These are phyloP conservation scores for Gnatocerus cornutus DNA, from an alignment of 2,888 invertebrate species.

Conservation along the genomic window DNA sequence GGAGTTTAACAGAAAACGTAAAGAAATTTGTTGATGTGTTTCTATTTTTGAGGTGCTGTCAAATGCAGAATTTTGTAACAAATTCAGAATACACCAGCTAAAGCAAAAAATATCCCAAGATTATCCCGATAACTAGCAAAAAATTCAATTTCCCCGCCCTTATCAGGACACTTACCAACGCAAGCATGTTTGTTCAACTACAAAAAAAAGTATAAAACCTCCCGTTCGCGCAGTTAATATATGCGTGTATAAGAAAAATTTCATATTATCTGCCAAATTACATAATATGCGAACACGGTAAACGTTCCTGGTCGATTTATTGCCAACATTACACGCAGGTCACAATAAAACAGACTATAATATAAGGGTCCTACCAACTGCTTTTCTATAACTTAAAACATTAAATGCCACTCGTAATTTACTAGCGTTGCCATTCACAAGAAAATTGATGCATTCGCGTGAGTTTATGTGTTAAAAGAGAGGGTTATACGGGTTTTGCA, in stretches of 20 bases:
- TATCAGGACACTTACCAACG: no score
- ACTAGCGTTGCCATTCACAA: conserved; percentile 29
- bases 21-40: no score
- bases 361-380: conserved; percentile 29
- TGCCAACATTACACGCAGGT: conserved; percentile 26
- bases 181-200: no score
- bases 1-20: no score
- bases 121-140: no score
- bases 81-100: no score
- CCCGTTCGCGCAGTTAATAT: not conserved
- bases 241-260: not conserved
- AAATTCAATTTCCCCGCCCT: no score
- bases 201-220: not conserved
- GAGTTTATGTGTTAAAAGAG: conserved; percentile 47
- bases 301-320: conserved; percentile 17
- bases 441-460: conserved; percentile 43
- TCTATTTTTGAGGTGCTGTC: no score
- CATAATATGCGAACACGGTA: conserved; percentile 2
- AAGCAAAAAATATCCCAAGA: no score
- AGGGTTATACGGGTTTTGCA: conserved; percentile 47
- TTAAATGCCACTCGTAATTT: conserved; percentile 33
- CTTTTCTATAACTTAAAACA: conserved; percentile 25
- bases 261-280: not conserved
- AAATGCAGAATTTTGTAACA: no score
- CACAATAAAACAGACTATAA: conserved; percentile 29